phyloP scores from a whole-genome alignment of 2,888 invertebrate genomes.

The Silvanus unidentatus region DNA sequence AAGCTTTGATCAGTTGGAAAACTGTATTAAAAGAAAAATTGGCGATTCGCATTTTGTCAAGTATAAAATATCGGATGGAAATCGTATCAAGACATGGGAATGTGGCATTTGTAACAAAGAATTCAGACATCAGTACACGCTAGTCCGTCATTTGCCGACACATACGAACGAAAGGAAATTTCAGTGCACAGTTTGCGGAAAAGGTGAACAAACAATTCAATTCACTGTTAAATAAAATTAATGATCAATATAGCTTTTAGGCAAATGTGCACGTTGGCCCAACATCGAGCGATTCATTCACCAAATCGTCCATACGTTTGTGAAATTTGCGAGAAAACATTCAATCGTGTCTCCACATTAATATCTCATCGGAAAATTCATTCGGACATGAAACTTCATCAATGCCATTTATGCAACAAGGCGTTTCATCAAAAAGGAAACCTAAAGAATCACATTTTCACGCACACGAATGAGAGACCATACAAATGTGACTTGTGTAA shows the following conservation, averaged over 20 bases:
- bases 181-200: conserved; percentile 66
- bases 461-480: conserved; percentile 71
- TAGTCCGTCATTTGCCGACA: conserved; percentile 69
- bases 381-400: conserved; percentile 66
- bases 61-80: conserved; percentile 61
- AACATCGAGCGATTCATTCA: conserved; percentile 75
- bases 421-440: conserved; percentile 80
- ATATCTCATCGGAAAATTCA: conserved; percentile 76
- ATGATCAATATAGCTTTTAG: conserved; percentile 51
- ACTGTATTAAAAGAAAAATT: conserved; percentile 16
- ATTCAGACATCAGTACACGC: conserved; percentile 70
- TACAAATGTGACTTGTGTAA: conserved; percentile 69
- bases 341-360: conserved; percentile 72
- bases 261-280: conserved; percentile 68
- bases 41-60: conserved; percentile 56
- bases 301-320: conserved; percentile 67
- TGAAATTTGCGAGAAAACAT: conserved; percentile 69
- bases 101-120: conserved; percentile 70
- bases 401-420: conserved; percentile 67
- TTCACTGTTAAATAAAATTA: conserved; percentile 7
- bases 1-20: conserved; percentile 11
- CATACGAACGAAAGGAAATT: conserved; percentile 74
- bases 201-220: conserved; percentile 41
- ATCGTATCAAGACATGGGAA: conserved; percentile 66
- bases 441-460: conserved; percentile 68